Conservation (phyloP, 2,888 invertebrate species). For the Mesoligia furuncula region DNA sequence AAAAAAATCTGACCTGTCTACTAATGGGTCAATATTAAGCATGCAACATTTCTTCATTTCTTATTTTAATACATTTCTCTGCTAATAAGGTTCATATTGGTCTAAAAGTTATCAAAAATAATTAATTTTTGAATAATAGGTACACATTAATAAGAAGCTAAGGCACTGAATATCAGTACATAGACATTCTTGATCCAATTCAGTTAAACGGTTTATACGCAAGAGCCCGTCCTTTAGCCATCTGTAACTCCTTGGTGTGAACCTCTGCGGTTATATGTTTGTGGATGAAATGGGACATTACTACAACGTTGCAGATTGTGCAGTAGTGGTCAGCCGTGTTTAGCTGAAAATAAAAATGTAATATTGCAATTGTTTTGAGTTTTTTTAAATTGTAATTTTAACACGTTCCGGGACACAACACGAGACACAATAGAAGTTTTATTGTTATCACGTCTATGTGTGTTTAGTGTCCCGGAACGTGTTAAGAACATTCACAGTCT, state of each 20-base stretch:
- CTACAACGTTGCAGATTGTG: slow-evolving; percentile 78
- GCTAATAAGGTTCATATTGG: background rate
- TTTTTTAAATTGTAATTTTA: too few relatives aligned
- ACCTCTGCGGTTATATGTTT: slow-evolving; percentile 71
- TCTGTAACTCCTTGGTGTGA: slow-evolving; percentile 71
- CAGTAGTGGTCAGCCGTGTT: slow-evolving; percentile 72
- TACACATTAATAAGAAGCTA: background rate
- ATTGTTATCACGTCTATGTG: too few relatives aligned
- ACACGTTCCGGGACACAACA: too few relatives aligned
- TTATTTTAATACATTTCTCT: background rate
- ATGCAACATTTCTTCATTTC: too few relatives aligned
- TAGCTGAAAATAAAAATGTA: slow-evolving; percentile 71
- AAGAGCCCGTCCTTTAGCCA: slow-evolving; percentile 66
- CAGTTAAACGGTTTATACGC: slow-evolving; percentile 65
- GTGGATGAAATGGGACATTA: slow-evolving; percentile 63
- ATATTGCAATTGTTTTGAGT: background rate
- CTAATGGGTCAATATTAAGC: too few relatives aligned
- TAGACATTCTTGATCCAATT: background rate
- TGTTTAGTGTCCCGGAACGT: too few relatives aligned
- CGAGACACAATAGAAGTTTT: too few relatives aligned
- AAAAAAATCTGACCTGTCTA: too few relatives aligned
- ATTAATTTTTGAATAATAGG: background rate
- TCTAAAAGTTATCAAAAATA: background rate
- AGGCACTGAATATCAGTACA: background rate
- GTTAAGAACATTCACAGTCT: too few relatives aligned